Evolutionary conservation across 1,140 invertebrate species (phyloP).

Genomic region (Ceratina japonica): DNA sequence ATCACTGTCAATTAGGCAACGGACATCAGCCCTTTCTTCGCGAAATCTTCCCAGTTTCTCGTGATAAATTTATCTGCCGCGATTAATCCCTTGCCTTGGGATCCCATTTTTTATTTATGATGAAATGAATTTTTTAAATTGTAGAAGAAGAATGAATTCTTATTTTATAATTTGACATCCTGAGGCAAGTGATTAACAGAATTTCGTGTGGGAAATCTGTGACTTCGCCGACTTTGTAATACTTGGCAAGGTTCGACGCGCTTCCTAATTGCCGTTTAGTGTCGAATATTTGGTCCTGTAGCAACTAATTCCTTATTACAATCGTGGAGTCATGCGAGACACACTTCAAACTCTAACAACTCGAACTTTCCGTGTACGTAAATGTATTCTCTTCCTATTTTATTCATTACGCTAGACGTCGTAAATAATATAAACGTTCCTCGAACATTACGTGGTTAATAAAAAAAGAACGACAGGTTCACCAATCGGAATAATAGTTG

Average conservation of each 20-base stretch:
- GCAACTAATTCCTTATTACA: constrained; percentile 6
- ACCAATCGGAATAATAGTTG: no score
- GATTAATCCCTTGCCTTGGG: no score
- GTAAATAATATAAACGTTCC: neutral
- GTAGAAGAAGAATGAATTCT: no score
- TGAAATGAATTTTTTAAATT: no score
- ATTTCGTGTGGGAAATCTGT: neutral
- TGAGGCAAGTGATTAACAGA: no score
- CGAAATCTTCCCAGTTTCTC: neutral
- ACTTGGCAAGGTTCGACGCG: neutral
- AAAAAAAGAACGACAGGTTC: no score
- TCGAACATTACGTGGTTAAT: neutral
- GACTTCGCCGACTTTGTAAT: neutral
- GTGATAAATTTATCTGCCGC: neutral
- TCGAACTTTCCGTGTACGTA: neutral
- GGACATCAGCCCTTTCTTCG: constrained; percentile 4
- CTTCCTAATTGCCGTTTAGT: constrained; percentile 19
- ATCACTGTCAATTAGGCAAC: constrained; percentile 33
- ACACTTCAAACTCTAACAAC: constrained; percentile 35
- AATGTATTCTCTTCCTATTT: neutral
- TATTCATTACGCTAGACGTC: neutral
- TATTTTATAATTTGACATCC: no score
- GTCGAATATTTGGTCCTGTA: constrained; percentile 42
- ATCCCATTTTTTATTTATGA: no score
- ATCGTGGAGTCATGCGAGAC: constrained; percentile 27